Evolutionary conservation across 2,113 vertebrate species (phyloP).

Genomic region (Machaerirhynchus nigripectus): DNA sequence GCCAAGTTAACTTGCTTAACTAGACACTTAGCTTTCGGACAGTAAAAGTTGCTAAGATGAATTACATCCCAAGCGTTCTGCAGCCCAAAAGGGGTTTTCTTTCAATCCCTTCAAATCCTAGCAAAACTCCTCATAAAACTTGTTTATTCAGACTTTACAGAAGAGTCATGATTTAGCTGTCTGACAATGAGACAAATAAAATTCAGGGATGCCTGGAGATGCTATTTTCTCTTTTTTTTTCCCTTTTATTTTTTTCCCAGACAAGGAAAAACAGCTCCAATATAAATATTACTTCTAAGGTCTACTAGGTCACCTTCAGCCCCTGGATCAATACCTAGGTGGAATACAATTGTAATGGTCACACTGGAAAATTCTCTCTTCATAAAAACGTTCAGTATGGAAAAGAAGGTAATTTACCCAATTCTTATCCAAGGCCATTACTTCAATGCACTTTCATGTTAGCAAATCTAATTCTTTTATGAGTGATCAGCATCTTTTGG

Average conservation of each 20-base stretch:
- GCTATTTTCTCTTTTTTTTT: not conserved
- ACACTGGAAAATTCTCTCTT: not conserved
- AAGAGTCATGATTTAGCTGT: not conserved
- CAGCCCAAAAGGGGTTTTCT: not conserved
- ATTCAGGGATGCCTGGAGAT: not conserved
- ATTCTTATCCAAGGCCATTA: not conserved
- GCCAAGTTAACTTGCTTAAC: slow-evolving; percentile 12
- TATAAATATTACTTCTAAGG: not conserved
- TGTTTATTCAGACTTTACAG: not conserved
- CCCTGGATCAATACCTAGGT: not conserved
- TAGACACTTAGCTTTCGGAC: not conserved
- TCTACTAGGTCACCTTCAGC: not conserved
- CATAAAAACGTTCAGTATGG: not conserved
- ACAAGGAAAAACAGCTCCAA: not conserved
- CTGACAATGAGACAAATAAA: not conserved
- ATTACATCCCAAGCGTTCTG: not conserved
- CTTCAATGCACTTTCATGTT: not conserved
- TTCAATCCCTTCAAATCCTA: not conserved
- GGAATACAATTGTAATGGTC: not conserved
- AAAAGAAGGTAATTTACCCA: not conserved
- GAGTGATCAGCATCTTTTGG: not conserved
- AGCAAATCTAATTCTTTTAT: not conserved
- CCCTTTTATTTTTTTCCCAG: no score
- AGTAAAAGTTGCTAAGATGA: not conserved
- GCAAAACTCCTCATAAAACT: not conserved